phyloP scores from a whole-genome alignment of 1,140 invertebrate species.

The Cyclargus thomasi region DNA sequence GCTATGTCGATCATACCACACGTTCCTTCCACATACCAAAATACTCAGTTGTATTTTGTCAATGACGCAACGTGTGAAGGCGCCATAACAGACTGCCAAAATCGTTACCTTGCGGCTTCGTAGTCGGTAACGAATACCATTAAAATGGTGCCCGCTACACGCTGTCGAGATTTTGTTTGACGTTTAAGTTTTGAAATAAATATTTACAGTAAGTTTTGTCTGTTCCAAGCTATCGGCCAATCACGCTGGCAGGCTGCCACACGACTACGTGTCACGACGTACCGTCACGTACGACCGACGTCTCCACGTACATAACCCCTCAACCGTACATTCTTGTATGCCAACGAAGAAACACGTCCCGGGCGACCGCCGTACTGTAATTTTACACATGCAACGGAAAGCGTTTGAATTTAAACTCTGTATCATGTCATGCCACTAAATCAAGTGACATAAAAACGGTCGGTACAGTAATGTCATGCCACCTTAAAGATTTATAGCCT shows the following conservation, averaged over 20 bases:
- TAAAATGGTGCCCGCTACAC: no score
- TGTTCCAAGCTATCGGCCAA: not conserved
- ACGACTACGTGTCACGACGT: not conserved
- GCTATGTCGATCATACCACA: no score
- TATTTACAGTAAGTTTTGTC: constrained; percentile 3
- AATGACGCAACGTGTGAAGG: no score
- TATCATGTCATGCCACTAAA: not conserved
- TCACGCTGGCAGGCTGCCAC: constrained; percentile 1
- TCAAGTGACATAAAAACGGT: constrained; percentile 9
- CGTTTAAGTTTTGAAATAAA: not conserved
- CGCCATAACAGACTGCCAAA: no score
- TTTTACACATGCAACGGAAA: not conserved
- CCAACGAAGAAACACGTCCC: no score
- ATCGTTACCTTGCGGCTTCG: no score
- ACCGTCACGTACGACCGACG: not conserved
- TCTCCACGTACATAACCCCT: not conserved
- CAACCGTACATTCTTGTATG: not conserved
- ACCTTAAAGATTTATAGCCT: no score
- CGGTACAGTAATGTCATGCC: not conserved
- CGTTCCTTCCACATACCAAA: no score
- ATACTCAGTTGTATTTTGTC: no score
- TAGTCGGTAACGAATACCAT: no score
- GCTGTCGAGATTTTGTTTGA: not conserved
- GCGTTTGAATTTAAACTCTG: not conserved
- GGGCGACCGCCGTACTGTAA: not conserved